Base-by-base conservation (phyloP, 2,113 vertebrate species). In the Neofelis nebulosa region DNA sequence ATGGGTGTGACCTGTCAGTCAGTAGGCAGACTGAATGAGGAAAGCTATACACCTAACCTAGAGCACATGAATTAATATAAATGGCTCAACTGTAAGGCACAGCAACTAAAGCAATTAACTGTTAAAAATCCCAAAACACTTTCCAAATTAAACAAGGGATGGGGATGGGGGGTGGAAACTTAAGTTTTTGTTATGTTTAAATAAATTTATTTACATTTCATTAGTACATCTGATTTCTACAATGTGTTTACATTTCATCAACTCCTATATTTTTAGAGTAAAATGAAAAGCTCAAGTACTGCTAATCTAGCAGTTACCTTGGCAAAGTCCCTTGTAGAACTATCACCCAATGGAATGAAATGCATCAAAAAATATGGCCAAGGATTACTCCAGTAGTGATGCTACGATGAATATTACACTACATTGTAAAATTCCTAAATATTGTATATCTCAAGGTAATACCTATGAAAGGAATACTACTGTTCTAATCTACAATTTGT, bases 201-300 rank as follows among this genome's bases (percentile, higher is more conserved):
- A 68, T 36, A 90, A 52, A 85, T 48, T 79, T 23, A 66, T 57
- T 68, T 95, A 25, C 38, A 89, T 81, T 93, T 91, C 48, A 65
- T 74, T 84, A 71, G n/a, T 33, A 7, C 65, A 73, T 52, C n/a
- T 97, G 73, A 81, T 73, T 95, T 93, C 61, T 15, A 96, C 25
- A 69, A 41, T 14, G 18, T 57, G 2, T 91, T 87, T 68, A 18
- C 13, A 45, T 52, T 85, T 91, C 21, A 73, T 16, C 10, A 52
- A 90, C 5, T n/a, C 16, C 63, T 78, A 31, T 18, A 74, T 74
- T 61, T 68, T 89, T 94, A 83, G 48, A 94, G 21, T 16, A 88
- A 65, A 87, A 23, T 52, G 21, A 21, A 73, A 90, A 84, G 74
- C 27, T 73, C 68, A 90, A 48, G 69, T 15, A 79, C 19, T 82